These are phyloP conservation scores for Aspiorhynchus laticeps DNA, from an alignment of 2,113 vertebrate species.

Conservation along the genomic window DNA sequence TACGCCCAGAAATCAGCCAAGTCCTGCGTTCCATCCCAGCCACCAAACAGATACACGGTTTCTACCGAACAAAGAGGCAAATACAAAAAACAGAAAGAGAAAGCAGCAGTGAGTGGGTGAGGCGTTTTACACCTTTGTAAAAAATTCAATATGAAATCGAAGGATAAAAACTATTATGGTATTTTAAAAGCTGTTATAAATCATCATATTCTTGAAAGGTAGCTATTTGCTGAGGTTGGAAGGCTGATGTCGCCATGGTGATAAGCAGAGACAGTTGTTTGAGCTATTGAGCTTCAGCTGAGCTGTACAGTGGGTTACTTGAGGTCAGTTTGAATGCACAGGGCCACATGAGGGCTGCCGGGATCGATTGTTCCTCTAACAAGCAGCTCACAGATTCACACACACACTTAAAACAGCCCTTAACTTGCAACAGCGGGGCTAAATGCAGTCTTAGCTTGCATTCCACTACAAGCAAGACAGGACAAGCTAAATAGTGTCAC, in stretches of 20 bases:
- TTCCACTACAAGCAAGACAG: slow-evolving; percentile 20
- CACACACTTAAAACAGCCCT: slow-evolving; percentile 14
- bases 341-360: background rate
- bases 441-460: background rate
- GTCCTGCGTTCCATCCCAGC: slow-evolving; percentile 99
- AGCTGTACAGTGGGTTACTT: slow-evolving; percentile 32
- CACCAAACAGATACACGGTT: slow-evolving; percentile 97
- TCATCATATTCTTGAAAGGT: slow-evolving; percentile 1
- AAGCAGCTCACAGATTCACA: background rate
- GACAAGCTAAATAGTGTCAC: background rate
- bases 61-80: slow-evolving; percentile 71
- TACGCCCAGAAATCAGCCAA: slow-evolving; percentile 99
- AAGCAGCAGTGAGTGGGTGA: background rate
- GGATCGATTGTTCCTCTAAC: slow-evolving; percentile 29
- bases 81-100: slow-evolving; percentile 44
- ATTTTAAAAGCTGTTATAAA: slow-evolving; percentile 10
- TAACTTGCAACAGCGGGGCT: background rate
- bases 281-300: slow-evolving; percentile 21
- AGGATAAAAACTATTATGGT: background rate
- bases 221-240: slow-evolving; percentile 12
- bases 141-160: background rate
- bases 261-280: slow-evolving; percentile 39
- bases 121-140: background rate
- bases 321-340: slow-evolving; percentile 11
- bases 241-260: slow-evolving; percentile 50